Base-by-base conservation (phyloP, 2,113 vertebrate genomes). In the Trematocara variabile region DNA sequence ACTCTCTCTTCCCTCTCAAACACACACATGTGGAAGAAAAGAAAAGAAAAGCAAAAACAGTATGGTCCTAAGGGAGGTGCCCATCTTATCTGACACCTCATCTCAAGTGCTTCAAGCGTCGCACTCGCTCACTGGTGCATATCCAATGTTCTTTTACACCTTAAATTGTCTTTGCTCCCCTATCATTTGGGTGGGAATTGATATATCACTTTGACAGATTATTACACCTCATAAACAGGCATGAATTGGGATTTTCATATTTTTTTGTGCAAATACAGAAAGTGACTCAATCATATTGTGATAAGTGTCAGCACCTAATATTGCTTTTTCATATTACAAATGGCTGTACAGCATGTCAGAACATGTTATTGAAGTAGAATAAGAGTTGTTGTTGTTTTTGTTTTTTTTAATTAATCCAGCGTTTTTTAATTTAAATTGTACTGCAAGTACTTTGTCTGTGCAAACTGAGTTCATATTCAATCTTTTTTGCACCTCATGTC, bases 81-180 rank as follows among this genome's bases (percentile, higher is more conserved):
- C 25, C 60, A 53, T 85, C 81, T 79, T 56, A 91, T 89, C 78
- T 85, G 81, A 90, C 87, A 90, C 58, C 79, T 86, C 77, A 53
- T 86, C 65, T 77, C 22, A 73, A 50, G 58, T 37, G 37, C n/a
- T 39, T 48, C 56, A 46, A 52, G 44, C 30, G 10, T 84, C 73
- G 63, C 53, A 44, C 37, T 18, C 81, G 33, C 39, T 50, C 68
- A 73, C 16, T 77, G 65, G 65, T 20, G 81, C 77, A 83, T 75
- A 82, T 86, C 58, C 28, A 55, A 75, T 86, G 46, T 16, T 50
- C 78, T 70, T 82, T 89, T 79, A 63, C 89, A 88, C 85, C 77
- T 86, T 13, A 89, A 79, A 93, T 85, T 81, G 82, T 79, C 77
- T 92, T 86, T 75, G 58, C 55, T 79, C 50, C 58, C 88, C 39